Evolutionary conservation across 35 echinoderm and acorn worm species (phyloP), one percentile per base, ranked within the genome.

Genomic region (Ophioderma brevispina): DNA sequence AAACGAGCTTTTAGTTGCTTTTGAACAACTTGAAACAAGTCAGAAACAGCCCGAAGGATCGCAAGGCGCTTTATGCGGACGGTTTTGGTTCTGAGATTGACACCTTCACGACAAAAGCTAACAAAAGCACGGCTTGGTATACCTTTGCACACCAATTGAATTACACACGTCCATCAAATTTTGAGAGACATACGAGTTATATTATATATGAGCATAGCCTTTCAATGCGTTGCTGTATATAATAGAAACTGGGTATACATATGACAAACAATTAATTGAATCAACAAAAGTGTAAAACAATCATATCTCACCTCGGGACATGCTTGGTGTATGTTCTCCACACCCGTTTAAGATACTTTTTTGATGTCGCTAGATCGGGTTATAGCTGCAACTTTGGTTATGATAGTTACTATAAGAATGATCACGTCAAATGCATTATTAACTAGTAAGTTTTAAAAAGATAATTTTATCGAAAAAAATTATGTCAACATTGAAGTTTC

Each of bases 251-350:
- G 59, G 23, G 59, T 2, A 70, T 70, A 70, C 28, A 70, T 70
- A 70, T 70, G 59, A 70, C 59, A 25, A 70, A 70, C 59, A 70
- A 70, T 70, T 70, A 70, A 70, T 70, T 70, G 59, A 70, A 70
- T 70, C 59, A 70, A 70, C 59, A 70, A 70, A 70, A 70, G 59
- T 70, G 59, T 70, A 70, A 70, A 70, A 70, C 59, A 70, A 70
- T 70, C 59, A 25, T 25, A 70, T 2, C n/a, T 6, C 59, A 70
- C 59, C 59, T 70, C 59, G n/a, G 59, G 59, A 70, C 23, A 70
- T 70, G 59, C 15, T 25, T 25, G 59, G 1, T 30, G n/a, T 25
- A 30, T 30, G 15, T 18, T 2, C 28, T 70, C 59, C 59, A 70
- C 59, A 70, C 59, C 59, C 59, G n/a, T 30, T n/a, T n/a, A n/a